Conservation (phyloP, 2,797 vertebrate species). For the Phrynocephalus vlangalii region DNA sequence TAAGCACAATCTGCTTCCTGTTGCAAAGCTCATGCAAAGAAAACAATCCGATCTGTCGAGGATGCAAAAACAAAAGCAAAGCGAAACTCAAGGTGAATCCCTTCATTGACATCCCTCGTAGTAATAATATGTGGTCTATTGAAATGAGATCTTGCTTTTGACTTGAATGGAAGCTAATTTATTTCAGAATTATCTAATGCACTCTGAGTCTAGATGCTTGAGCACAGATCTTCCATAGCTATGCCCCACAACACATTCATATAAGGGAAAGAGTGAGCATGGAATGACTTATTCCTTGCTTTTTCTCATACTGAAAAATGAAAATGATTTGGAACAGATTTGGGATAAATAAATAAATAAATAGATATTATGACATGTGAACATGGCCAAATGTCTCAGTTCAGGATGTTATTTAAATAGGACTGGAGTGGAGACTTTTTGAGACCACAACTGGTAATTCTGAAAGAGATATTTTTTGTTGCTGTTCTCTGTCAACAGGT, state of each 20-base stretch:
- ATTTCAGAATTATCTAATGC: neutral
- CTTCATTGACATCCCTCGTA: neutral
- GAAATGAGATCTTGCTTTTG: neutral
- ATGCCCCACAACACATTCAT: neutral
- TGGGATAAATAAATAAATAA: neutral
- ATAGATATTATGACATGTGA: too few species aligned
- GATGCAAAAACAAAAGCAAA: neutral
- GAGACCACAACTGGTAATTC: neutral
- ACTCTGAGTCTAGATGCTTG: neutral
- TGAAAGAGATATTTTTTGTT: too few species aligned
- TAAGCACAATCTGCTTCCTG: constrained; percentile 39
- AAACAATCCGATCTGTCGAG: constrained; percentile 32
- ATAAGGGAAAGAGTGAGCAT: neutral
- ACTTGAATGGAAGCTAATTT: neutral
- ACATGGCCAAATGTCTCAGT: too few species aligned
- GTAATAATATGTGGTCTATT: neutral
- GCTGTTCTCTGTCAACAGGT: neutral
- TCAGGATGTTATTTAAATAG: neutral
- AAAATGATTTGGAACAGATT: neutral
- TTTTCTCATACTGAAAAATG: neutral
- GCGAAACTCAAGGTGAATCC: neutral
- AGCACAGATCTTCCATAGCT: neutral
- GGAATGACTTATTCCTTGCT: neutral
- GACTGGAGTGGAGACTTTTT: neutral
- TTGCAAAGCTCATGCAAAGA: constrained; percentile 34